Evolutionary conservation across 2,888 invertebrate genomes (phyloP).

Genomic region (Euplagia quadripunctaria): DNA sequence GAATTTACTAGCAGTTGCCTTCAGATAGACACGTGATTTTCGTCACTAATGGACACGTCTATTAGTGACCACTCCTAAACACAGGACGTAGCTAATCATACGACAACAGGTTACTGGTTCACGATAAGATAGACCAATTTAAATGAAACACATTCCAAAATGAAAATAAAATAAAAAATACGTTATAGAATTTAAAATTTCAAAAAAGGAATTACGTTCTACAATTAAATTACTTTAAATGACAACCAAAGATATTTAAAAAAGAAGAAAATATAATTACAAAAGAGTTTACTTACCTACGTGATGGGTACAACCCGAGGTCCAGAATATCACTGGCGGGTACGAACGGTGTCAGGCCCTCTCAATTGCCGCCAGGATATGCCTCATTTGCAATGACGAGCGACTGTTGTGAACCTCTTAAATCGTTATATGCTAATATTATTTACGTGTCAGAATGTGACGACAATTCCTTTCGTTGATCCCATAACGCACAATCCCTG

Average conservation of each 20-base stretch:
- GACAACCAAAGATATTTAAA: slow-evolving; percentile 13
- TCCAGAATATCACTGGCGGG: slow-evolving; percentile 57
- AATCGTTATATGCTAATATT: slow-evolving; percentile 65
- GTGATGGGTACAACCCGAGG: slow-evolving; percentile 46
- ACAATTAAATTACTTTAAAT: slow-evolving; percentile 3
- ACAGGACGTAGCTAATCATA: slow-evolving; percentile 25
- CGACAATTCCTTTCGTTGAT: slow-evolving; percentile 52
- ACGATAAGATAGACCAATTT: slow-evolving; percentile 25
- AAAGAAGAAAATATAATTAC: slow-evolving; percentile 12
- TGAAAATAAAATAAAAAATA: not conserved
- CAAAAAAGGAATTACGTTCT: not conserved
- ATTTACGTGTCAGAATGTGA: slow-evolving; percentile 57
- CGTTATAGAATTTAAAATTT: not conserved
- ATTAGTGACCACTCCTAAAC: slow-evolving; percentile 9
- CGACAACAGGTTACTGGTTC: slow-evolving; percentile 34
- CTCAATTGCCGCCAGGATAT: slow-evolving; percentile 81
- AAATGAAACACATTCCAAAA: not conserved
- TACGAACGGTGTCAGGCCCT: slow-evolving; percentile 51
- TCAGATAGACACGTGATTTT: not conserved
- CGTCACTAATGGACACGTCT: not conserved
- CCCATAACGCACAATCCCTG: slow-evolving; percentile 35
- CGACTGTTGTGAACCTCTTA: slow-evolving; percentile 68
- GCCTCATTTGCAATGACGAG: slow-evolving; percentile 75
- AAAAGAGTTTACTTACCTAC: slow-evolving; percentile 34
- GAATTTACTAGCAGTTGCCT: no score